phyloP scores from a whole-genome alignment of 1,140 invertebrate species.

The Camponotus floridanus region DNA sequence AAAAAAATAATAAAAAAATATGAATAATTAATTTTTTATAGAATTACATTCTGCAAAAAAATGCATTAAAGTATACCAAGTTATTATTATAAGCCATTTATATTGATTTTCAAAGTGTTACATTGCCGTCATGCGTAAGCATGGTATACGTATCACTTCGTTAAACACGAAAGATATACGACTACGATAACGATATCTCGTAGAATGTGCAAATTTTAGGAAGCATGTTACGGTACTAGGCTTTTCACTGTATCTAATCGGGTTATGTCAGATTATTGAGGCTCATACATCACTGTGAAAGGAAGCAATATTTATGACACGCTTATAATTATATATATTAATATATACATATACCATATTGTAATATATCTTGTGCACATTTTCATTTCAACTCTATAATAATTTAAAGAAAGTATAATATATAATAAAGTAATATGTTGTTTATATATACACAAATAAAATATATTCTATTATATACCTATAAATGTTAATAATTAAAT shows the following conservation, averaged over 20 bases:
- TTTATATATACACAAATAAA: slow-evolving; percentile 15
- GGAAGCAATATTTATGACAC: slow-evolving; percentile 35
- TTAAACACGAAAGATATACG: slow-evolving; percentile 35
- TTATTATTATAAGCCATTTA: background rate
- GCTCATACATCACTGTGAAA: slow-evolving; percentile 47
- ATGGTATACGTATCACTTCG: background rate
- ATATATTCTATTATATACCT: background rate
- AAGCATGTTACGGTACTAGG: background rate
- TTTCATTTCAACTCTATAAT: slow-evolving; percentile 6
- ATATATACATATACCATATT: slow-evolving; percentile 9
- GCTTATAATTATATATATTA: slow-evolving; percentile 21
- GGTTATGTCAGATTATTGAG: slow-evolving; percentile 28
- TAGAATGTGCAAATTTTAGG: slow-evolving; percentile 23
- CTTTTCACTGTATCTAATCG: slow-evolving; percentile 45
- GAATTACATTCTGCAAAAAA: slow-evolving; percentile 4
- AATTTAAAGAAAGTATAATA: background rate
- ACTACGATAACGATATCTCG: slow-evolving; percentile 27
- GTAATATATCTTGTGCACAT: background rate
- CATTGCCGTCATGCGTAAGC: background rate
- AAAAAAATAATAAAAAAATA: background rate
- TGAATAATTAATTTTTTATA: background rate
- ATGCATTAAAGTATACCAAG: background rate
- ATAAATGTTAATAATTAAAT: background rate
- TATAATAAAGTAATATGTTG: too few species aligned
- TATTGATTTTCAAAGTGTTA: background rate